These are phyloP conservation scores for Leguminivora glycinivorella DNA, from an alignment of 1,140 invertebrate genomes.

Conservation along the genomic window DNA sequence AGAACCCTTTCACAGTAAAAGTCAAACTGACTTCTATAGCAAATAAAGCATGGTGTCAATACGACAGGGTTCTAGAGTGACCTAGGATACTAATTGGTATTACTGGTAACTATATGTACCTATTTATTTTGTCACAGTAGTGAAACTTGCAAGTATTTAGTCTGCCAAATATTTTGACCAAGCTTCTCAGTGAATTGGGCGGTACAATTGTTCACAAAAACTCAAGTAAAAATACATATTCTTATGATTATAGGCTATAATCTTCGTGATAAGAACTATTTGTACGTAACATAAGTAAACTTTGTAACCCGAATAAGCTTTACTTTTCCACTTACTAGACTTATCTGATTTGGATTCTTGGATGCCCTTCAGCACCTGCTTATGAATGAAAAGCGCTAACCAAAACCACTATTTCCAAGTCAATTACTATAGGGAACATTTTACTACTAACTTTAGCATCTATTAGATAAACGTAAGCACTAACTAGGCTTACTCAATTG, in stretches of 20 bases:
- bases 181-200: constrained; percentile 63
- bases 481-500: constrained; percentile 71
- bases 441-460: constrained; percentile 75
- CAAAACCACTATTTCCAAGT: constrained; percentile 82
- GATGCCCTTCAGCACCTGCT: constrained; percentile 65
- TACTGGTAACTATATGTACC: too few species aligned
- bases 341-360: constrained; percentile 51
- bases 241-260: constrained; percentile 75
- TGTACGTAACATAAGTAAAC: constrained; percentile 64
- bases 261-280: constrained; percentile 63
- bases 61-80: too few species aligned
- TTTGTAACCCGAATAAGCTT: constrained; percentile 70
- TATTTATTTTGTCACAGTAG: background rate
- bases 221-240: constrained; percentile 60
- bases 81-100: too few species aligned
- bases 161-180: background rate
- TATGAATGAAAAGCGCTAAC: constrained; percentile 62
- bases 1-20: too few species aligned
- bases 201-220: constrained; percentile 41
- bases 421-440: constrained; percentile 86
- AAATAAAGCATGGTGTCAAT: too few species aligned
- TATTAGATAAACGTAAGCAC: constrained; percentile 72
- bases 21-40: too few species aligned
- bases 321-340: constrained; percentile 69
- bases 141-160: background rate